These are phyloP conservation scores for Macropus fuliginosus DNA, from an alignment of 2,797 vertebrate genomes.

Conservation along the genomic window DNA sequence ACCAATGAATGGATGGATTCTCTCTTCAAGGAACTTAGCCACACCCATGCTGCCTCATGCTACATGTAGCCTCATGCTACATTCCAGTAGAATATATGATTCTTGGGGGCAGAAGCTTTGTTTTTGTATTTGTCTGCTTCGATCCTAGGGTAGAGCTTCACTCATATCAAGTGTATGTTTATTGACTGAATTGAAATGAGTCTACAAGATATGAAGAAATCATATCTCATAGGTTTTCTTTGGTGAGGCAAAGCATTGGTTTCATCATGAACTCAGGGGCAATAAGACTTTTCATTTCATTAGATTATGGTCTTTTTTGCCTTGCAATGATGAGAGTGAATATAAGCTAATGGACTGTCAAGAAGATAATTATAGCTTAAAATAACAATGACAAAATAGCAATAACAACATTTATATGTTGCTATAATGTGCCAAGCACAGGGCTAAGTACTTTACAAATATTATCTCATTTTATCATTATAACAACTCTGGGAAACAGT, in stretches of 20 bases:
- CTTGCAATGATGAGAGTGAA: neutral
- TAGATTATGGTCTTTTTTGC: neutral
- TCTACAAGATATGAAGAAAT: neutral
- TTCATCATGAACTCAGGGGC: neutral
- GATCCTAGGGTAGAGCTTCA: neutral
- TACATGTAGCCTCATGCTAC: neutral
- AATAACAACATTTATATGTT: neutral
- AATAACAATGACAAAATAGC: neutral
- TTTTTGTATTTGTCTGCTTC: neutral
- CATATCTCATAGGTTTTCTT: neutral
- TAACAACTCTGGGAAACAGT: neutral
- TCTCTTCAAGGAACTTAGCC: neutral
- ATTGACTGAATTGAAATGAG: neutral
- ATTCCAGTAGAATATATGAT: neutral
- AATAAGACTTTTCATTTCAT: neutral
- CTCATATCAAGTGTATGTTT: neutral
- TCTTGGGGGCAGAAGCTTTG: neutral
- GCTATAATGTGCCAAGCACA: neutral
- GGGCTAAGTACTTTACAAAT: neutral
- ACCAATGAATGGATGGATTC: neutral
- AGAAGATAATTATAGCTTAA: neutral
- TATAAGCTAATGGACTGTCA: neutral
- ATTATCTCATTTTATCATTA: neutral
- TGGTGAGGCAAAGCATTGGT: neutral
- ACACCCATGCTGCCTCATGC: neutral